Base-by-base conservation (phyloP, 2,888 invertebrate species). In the Amblyteles armatorius region DNA sequence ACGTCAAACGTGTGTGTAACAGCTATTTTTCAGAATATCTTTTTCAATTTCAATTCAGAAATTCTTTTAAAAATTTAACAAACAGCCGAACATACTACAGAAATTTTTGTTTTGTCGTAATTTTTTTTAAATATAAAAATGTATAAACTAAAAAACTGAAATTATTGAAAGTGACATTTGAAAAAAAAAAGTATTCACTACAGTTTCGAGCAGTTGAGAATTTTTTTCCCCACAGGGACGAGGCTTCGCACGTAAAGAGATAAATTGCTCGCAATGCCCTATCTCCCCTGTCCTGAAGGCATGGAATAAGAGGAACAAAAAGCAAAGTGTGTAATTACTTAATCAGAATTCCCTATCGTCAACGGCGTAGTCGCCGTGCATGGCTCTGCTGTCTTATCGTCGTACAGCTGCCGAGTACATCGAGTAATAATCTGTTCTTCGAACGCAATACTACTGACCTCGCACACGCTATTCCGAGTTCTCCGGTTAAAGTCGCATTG, bases 381-480 rank as follows among this genome's bases (percentile, higher is more conserved):
- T 69, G n/a, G 68, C 44, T 29, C 5, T 19, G 78, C 36, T 44
- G 36, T 57, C 40, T 78, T 78, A 68, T 78, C 74, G 63, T 63
- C 29, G 29, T 63, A 63, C 33, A 44, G 74, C 57, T 63, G n/a
- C 48, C 19, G 40, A 67, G 67, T 40, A 22, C 40, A 67, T 67
- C 36, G 40, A 40, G 19, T 40, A 22, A 40, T 67, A 40, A 22
- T 67, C 40, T 67, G 19, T 67, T 40, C 67, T 40, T 67, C 52
- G 65, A 71, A 71, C 29, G 26, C 55, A 63, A 72, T 74, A 69
- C 68, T 68, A 74, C 79, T 83, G 79, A 79, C 82, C 78, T 78
- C 50, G 29, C 68, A 60, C 67, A 79, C 60, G 60, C 60, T 68
- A 79, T 68, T 73, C 33, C 60, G 48, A 78, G 67, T 78, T 82